phyloP scores from a whole-genome alignment of 1,140 invertebrate genomes.

The Cyclina sinensis region DNA sequence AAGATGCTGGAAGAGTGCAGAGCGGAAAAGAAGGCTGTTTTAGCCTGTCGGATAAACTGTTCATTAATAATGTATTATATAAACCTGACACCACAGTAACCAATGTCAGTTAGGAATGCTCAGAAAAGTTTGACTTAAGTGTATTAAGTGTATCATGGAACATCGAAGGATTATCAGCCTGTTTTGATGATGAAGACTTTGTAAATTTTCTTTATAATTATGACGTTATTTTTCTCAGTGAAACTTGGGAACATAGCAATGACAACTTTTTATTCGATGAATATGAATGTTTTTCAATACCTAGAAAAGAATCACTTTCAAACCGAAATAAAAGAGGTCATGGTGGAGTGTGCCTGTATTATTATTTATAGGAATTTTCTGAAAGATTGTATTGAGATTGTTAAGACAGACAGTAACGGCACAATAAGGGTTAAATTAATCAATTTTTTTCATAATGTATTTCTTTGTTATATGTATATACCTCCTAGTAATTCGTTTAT shows the following conservation, averaged over 20 bases:
- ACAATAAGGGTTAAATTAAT: not conserved
- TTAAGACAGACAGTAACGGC: not conserved
- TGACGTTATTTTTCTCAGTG: conserved; percentile 20
- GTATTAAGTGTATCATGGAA: conserved; percentile 49
- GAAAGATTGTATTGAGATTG: not conserved
- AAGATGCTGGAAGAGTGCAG: no score
- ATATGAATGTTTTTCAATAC: conserved; percentile 11
- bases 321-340: not conserved
- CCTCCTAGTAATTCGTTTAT: conserved; percentile 16
- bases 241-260: not conserved
- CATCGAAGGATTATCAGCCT: not conserved
- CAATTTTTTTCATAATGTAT: not conserved
- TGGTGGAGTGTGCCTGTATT: conserved; percentile 21
- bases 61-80: not conserved
- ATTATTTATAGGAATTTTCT: not conserved
- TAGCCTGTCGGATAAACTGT: not conserved
- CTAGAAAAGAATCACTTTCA: not conserved
- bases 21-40: no score
- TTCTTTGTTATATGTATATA: not conserved
- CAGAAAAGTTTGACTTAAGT: no score
- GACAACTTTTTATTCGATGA: not conserved
- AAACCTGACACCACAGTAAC: not conserved
- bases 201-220: conserved; percentile 13
- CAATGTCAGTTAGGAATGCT: no score
- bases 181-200: conserved; percentile 45